Conservation (phyloP, 2,113 vertebrate species). For the Recurvirostra avosetta region DNA sequence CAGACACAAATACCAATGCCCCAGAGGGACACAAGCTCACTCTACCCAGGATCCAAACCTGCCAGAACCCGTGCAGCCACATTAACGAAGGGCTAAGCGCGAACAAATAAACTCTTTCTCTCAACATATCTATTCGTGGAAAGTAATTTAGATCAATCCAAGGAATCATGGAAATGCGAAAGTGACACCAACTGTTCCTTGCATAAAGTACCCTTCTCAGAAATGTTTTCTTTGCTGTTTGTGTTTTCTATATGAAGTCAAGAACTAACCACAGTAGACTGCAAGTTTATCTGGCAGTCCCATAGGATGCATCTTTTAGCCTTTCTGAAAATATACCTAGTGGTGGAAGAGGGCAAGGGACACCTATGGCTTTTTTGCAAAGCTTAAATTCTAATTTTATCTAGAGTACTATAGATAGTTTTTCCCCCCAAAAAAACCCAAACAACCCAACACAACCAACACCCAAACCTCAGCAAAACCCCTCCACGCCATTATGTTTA, state of each 20-base stretch:
- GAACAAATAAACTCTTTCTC: background rate
- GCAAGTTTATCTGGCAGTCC: background rate
- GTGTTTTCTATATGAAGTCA: background rate
- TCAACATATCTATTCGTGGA: background rate
- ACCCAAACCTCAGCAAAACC: background rate
- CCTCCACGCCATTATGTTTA: constrained; percentile 31
- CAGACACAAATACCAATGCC: background rate
- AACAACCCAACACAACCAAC: background rate
- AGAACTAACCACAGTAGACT: background rate
- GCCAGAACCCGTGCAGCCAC: background rate
- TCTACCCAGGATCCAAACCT: background rate
- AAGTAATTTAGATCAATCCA: background rate
- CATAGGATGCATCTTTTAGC: background rate
- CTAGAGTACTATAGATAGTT: background rate
- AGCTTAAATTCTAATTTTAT: background rate
- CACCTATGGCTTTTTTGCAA: background rate
- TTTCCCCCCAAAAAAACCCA: background rate
- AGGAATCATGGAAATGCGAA: background rate
- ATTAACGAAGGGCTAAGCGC: background rate
- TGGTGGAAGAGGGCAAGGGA: background rate
- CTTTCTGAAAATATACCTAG: background rate
- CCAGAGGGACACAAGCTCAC: background rate
- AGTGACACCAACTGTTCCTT: background rate
- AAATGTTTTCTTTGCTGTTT: background rate
- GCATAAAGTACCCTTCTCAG: background rate